phyloP scores from a whole-genome alignment of 2,113 vertebrate species.

The Myotis davidii region DNA sequence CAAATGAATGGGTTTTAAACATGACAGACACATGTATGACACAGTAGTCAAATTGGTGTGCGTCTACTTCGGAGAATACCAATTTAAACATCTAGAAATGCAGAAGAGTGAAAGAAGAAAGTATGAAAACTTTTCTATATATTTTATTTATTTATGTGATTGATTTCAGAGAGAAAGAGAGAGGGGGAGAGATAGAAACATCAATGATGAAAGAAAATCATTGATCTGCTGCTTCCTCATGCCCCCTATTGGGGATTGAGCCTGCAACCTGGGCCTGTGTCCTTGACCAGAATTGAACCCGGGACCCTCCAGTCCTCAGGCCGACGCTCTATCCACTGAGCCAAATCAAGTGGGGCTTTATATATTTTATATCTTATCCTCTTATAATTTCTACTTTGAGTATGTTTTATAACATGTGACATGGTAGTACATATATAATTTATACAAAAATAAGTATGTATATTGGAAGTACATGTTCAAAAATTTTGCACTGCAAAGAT shows the following conservation, averaged over 20 bases:
- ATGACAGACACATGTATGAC: not conserved
- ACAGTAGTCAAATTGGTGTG: not conserved
- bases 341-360: not conserved
- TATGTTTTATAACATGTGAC: not conserved
- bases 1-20: not conserved
- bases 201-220: no score
- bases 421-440: not conserved
- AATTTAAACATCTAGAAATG: not conserved
- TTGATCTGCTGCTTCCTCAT: no score
- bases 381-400: not conserved
- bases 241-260: no score
- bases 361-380: not conserved
- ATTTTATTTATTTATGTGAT: not conserved
- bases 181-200: no score
- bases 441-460: not conserved
- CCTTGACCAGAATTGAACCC: no score
- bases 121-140: not conserved
- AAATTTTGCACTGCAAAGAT: constrained; percentile 1
- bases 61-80: not conserved
- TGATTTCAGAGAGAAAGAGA: no score
- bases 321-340: no score
- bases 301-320: no score
- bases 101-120: not conserved
- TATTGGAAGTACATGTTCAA: not conserved
- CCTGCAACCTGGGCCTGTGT: no score